A percentile compares a stretch with the other conserved stretches of the same genome.
These are phyloP conservation scores for Okapia johnstoni DNA, from an alignment of 2,113 vertebrate genomes.

Conservation along the genomic window DNA sequence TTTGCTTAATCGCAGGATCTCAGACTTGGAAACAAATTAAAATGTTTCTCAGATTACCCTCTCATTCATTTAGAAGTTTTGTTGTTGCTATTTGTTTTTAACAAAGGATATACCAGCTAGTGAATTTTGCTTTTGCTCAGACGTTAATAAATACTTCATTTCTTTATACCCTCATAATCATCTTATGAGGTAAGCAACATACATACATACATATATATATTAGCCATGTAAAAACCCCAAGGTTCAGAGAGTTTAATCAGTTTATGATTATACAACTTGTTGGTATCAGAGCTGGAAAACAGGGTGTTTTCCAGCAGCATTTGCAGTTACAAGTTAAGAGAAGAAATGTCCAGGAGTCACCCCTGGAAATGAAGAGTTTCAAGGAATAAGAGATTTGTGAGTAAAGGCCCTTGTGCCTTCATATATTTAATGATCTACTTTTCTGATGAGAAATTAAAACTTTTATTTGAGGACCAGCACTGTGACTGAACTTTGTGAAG, in stretches of 20 bases:
- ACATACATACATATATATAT: not conserved
- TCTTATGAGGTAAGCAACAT: not conserved
- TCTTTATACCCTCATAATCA: not conserved
- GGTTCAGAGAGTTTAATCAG: not conserved
- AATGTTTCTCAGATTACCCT: not conserved
- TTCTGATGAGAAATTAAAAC: not conserved
- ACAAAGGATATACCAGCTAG: not conserved
- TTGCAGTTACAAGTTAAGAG: not conserved
- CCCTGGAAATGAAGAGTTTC: not conserved
- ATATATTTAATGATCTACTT: not conserved
- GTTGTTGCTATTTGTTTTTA: not conserved
- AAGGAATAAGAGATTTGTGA: not conserved
- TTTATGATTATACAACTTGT: not conserved
- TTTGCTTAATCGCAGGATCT: not conserved
- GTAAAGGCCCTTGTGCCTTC: not conserved
- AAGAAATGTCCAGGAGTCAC: not conserved
- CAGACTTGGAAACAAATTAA: not conserved
- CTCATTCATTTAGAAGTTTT: not conserved
- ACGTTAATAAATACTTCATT: not conserved
- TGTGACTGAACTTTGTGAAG: not conserved
- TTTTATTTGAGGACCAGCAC: accelerated
- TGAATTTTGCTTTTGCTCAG: not conserved
- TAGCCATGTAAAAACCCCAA: not conserved
- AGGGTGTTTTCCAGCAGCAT: not conserved
- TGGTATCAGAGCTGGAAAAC: not conserved